Percentiles rank a stretch among this genome's conserved stretches.
Evolutionary conservation across 1,140 invertebrate species (phyloP).

Genomic region (Lethrus apterus): DNA sequence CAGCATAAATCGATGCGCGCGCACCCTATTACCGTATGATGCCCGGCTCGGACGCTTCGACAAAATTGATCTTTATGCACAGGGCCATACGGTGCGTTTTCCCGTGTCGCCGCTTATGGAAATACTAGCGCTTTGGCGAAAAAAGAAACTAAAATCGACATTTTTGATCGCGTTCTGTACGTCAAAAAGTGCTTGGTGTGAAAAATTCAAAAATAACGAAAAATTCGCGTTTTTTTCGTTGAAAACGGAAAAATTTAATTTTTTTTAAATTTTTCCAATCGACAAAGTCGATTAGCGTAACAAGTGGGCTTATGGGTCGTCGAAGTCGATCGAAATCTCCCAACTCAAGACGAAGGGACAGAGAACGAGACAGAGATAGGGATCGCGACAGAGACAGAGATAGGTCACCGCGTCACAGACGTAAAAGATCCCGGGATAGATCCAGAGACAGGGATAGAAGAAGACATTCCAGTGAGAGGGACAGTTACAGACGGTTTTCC

Average conservation of each 20-base stretch:
- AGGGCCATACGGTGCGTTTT: not conserved
- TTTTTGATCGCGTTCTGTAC: constrained; percentile 26
- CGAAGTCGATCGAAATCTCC: constrained; percentile 39
- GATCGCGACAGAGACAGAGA: constrained; percentile 47
- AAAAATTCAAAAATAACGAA: constrained; percentile 25
- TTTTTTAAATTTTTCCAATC: constrained; percentile 7
- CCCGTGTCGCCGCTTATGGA: constrained; percentile 8
- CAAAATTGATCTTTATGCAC: not conserved
- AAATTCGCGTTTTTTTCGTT: constrained; percentile 21
- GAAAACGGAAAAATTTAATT: constrained; percentile 6
- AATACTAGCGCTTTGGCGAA: constrained; percentile 35
- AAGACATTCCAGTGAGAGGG: constrained; percentile 41
- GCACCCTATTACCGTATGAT: constrained; percentile 3
- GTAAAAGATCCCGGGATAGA: constrained; percentile 49
- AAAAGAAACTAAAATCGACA: constrained; percentile 38
- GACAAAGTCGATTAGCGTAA: no score
- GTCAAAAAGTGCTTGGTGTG: constrained; percentile 23
- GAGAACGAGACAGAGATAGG: constrained; percentile 40
- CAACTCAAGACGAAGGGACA: constrained; percentile 30
- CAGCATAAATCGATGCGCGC: constrained; percentile 13
- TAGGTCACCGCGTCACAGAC: constrained; percentile 44
- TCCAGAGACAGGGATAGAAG: constrained; percentile 43
- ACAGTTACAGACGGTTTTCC: constrained; percentile 43
- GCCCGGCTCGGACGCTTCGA: not conserved
- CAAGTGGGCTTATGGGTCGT: constrained; percentile 38